phyloP scores from a whole-genome alignment of 2,888 invertebrate species.

The Pecten maximus region DNA sequence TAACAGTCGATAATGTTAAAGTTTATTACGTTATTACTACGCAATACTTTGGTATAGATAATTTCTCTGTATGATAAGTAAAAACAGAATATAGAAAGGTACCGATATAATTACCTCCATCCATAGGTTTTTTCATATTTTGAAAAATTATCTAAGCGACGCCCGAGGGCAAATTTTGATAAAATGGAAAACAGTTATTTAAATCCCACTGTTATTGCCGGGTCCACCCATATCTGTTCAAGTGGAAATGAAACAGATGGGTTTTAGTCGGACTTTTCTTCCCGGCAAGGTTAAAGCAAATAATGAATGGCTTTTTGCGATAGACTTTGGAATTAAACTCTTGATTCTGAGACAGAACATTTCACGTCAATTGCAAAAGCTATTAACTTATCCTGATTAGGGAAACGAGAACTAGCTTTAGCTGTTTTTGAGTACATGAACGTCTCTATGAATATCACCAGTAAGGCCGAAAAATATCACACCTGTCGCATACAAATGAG shows the following conservation, averaged over 20 bases:
- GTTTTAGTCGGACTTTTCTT: not conserved
- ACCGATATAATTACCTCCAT: not conserved
- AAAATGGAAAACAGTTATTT: not conserved
- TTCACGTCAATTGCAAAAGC: not conserved
- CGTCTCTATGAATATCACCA: not conserved
- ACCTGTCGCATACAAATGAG: not conserved
- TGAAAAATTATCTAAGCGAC: not conserved
- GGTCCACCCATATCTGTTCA: not conserved
- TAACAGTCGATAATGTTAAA: not conserved
- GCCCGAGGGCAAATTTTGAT: not conserved
- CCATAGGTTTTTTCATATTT: not conserved
- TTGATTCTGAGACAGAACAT: not conserved
- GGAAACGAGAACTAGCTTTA: not conserved
- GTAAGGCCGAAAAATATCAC: not conserved
- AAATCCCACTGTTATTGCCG: not conserved
- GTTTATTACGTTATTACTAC: no score
- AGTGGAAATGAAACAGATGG: not conserved
- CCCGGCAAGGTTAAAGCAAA: not conserved
- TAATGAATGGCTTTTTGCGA: not conserved
- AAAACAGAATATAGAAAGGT: not conserved
- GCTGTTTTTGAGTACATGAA: not conserved
- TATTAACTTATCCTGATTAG: not conserved
- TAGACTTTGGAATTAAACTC: not conserved
- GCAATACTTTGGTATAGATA: no score
- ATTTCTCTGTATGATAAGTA: no score